Evolutionary conservation across 1,140 invertebrate genomes (phyloP).

Genomic region (Oreohelix idahoensis): DNA sequence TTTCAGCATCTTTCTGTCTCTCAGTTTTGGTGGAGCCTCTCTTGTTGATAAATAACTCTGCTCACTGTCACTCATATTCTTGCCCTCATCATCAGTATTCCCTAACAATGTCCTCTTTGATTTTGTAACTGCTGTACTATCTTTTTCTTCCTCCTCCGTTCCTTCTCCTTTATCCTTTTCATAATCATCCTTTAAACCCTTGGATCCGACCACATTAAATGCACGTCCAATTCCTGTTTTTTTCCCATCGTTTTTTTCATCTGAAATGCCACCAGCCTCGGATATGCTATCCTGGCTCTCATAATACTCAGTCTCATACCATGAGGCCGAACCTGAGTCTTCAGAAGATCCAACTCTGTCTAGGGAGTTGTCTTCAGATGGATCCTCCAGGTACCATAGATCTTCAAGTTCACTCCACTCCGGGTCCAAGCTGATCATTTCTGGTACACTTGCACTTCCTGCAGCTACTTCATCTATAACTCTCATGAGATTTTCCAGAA

Average conservation of each 20-base stretch:
- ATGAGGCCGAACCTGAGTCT: neutral
- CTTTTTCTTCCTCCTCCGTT: neutral
- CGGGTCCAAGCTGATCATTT: neutral
- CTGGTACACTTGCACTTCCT: neutral
- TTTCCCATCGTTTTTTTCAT: neutral
- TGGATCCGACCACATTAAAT: neutral
- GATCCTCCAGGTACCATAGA: neutral
- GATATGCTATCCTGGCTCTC: neutral
- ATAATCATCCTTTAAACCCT: neutral
- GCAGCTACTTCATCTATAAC: neutral
- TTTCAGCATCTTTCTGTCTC: slow-evolving; percentile 30
- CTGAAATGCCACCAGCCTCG: neutral
- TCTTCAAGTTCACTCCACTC: neutral
- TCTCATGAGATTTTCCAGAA: slow-evolving; percentile 6
- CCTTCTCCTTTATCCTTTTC: neutral
- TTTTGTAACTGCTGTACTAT: neutral
- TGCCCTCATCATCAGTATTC: neutral
- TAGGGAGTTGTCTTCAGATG: neutral
- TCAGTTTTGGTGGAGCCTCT: slow-evolving; percentile 21
- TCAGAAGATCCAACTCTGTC: neutral
- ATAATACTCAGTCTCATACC: neutral
- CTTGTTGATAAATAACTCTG: neutral
- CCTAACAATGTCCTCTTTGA: neutral
- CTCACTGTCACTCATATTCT: neutral
- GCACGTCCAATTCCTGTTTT: neutral